A percentile compares a stretch with the other conserved stretches of the same genome.
These are phyloP conservation scores for Muntiacus reevesi DNA, from an alignment of 2,113 vertebrate genomes.

Conservation along the genomic window DNA sequence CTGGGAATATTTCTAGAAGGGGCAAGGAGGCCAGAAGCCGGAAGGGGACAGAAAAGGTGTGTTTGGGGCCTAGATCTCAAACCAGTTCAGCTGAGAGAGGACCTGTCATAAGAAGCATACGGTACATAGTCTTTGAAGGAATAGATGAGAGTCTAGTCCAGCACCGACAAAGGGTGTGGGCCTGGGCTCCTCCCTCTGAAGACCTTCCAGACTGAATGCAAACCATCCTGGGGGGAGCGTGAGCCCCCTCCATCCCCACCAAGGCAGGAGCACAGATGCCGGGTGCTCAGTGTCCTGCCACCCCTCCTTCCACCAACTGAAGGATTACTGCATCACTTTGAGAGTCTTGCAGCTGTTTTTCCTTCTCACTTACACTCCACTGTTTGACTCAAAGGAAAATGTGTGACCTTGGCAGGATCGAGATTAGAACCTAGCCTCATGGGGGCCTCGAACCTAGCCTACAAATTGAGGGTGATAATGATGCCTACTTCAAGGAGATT, in stretches of 20 bases:
- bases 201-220: not conserved
- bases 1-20: not conserved
- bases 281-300: no score
- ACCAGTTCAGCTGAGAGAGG: not conserved
- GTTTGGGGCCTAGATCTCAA: not conserved
- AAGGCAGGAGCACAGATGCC: not conserved
- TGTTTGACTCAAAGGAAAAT: not conserved
- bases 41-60: not conserved
- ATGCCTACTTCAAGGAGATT: not conserved
- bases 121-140: not conserved
- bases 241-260: no score
- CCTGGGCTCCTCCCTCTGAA: not conserved
- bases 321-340: fast-evolving
- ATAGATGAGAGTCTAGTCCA: not conserved
- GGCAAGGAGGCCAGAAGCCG: not conserved
- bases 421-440: not conserved
- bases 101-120: not conserved
- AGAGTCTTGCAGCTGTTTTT: not conserved
- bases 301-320: not conserved
- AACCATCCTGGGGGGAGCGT: not conserved
- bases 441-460: not conserved
- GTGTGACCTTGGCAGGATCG: not conserved
- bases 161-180: not conserved
- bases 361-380: not conserved
- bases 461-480: not conserved